Evolutionary conservation across 2,888 invertebrate species (phyloP), one percentile per base, ranked within the genome.

Genomic region (Chironomus riparius): DNA sequence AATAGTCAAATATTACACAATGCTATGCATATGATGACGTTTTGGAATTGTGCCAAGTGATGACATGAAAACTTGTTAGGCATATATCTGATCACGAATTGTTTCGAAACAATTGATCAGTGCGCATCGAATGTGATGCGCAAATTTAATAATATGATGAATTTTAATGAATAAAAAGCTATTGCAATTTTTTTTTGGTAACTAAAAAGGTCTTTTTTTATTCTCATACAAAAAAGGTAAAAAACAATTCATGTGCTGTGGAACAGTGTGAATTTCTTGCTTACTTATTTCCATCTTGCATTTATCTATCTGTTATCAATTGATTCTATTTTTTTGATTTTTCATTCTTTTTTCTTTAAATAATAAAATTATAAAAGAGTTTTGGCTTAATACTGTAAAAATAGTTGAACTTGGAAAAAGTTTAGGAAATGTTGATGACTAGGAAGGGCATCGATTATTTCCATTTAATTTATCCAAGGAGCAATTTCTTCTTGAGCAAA

Each of bases 361-460:
- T 65, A 74, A 74, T 74, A 74, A 74, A 68, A 47, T 70, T 47
- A 47, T 22, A 70, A 70, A 71, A 21, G 15, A 50, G 47, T 56
- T 74, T 74, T 74, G 74, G 74, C 74, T 74, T 74, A 74, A 74
- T 74, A 74, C 65, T 65, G 65, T n/a, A 38, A 38, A 38, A 38
- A 38, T 38, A 21, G 70, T 70, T 50, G 70, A 47, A 50, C 70
- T 70, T 50, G 18, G 22, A 24, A 65, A 13, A 47, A 10, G 47
- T 28, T 28, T 6, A 47, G 47, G 68, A 47, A 28, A 68, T 28
- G n/a, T 18, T 38, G 47, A 68, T 68, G 47, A 65, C 65, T 68
- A 38, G 68, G 68, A 15, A 15, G 38, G 6, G 38, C 68, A 13
- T 47, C 68, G 13, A 6, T n/a, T 13, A 68, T 68, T 47, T 47